Percentiles rank a stretch among this genome's conserved stretches.
Evolutionary conservation across 2,888 invertebrate genomes (phyloP).

Genomic region (Xestoiulus laeticollis): DNA sequence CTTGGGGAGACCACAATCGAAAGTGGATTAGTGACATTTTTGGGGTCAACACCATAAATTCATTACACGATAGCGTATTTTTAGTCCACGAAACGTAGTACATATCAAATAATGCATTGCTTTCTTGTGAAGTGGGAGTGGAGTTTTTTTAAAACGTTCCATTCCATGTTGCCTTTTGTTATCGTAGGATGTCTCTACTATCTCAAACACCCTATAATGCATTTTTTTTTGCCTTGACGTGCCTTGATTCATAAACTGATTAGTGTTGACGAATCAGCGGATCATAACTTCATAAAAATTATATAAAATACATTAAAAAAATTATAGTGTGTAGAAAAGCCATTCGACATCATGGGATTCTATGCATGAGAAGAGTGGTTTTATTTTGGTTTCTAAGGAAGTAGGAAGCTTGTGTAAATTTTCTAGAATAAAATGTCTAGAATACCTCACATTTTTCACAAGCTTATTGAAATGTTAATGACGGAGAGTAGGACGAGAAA

Average conservation of each 20-base stretch:
- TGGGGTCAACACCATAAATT: neutral
- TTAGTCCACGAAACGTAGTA: neutral
- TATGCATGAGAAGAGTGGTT: neutral
- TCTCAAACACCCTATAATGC: neutral
- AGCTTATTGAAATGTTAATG: neutral
- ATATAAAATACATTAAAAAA: too few relatives aligned
- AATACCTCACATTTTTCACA: neutral
- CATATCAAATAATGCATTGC: neutral
- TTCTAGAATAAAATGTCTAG: neutral
- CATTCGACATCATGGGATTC: neutral
- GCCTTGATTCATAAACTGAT: neutral
- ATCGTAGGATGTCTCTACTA: neutral
- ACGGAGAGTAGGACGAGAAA: conserved; percentile 1
- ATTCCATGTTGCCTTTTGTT: neutral
- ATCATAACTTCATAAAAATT: neutral
- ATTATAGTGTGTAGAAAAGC: too few relatives aligned
- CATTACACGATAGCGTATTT: neutral
- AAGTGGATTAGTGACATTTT: conserved; percentile 12
- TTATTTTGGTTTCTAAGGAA: neutral
- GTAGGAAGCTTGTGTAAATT: neutral
- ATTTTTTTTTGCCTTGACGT: neutral
- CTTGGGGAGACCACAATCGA: conserved; percentile 1
- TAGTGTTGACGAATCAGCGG: neutral
- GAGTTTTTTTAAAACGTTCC: neutral
- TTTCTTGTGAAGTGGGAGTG: neutral